Evolutionary conservation across 2,113 vertebrate species (phyloP).

Genomic region (Calidris pygmaea): DNA sequence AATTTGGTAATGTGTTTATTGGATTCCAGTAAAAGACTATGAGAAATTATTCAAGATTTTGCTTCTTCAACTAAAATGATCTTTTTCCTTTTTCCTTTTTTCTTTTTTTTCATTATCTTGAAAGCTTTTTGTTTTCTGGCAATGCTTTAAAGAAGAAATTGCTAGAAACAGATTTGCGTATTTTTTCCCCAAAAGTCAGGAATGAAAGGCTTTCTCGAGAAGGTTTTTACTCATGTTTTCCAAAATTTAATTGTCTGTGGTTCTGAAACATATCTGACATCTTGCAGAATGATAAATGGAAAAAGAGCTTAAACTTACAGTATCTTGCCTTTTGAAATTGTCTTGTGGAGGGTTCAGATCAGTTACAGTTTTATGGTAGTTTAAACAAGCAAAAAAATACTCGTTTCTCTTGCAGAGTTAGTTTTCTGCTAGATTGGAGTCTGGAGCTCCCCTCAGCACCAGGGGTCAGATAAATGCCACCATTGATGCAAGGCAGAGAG

Average conservation of each 20-base stretch:
- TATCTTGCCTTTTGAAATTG: background rate
- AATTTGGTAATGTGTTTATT: constrained; percentile 51
- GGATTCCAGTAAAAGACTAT: background rate
- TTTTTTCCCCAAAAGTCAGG: background rate
- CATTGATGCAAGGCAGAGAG: background rate
- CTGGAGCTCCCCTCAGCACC: background rate
- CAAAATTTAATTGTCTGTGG: background rate
- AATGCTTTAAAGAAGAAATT: background rate
- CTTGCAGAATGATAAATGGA: background rate
- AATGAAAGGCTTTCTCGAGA: background rate
- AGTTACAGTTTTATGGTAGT: background rate
- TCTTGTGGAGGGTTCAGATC: background rate
- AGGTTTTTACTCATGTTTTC: background rate
- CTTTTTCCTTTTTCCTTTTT: background rate
- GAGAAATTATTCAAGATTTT: constrained; percentile 1
- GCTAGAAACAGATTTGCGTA: background rate
- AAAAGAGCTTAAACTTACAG: background rate
- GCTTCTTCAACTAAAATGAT: background rate
- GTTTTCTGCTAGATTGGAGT: background rate
- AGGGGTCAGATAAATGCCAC: background rate
- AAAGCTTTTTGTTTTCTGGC: background rate
- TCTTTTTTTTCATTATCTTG: background rate
- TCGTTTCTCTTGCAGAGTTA: background rate
- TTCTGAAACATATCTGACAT: background rate
- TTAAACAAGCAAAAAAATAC: background rate